Base-by-base conservation (phyloP, 1,140 invertebrate species). In the Tetranychus urticae region DNA sequence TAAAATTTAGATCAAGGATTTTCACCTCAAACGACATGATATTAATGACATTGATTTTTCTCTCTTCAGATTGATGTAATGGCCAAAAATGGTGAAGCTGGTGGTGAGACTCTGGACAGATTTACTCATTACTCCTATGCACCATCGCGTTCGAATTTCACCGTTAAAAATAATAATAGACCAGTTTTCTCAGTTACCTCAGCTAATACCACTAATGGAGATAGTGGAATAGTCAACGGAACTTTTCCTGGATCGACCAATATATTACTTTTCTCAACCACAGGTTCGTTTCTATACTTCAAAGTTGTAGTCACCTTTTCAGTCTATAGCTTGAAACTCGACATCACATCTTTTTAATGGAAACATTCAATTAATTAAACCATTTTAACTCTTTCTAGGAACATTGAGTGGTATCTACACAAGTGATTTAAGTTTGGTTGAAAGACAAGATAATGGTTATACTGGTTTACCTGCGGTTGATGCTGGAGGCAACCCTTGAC, bases 111-210 rank as follows among this genome's bases (percentile, higher is more conserved):
- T 12, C 39, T 64, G 6, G 63, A 64, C 14, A 60, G 62, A 33
- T 64, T 64, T 48, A 64, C 37, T 45, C 63, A 61, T 48, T 64
- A 64, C 36, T 56, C 63, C 31, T 64, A 64, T 55, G 63, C 63
- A 12, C 63, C 63, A 23, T 54, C 62, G 5, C 39, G 39, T 6
- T 31, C 50, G 0, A 52, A 33, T 52, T 52, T 52, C n/a, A 52
- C 50, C 12, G 12, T n/a, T n/a, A 52, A 33, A 52, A n/a, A 52
- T 52, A 52, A 52, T n/a, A 52, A 52, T n/a, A 12, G 50, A 52
- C n/a, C 31, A n/a, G 50, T 52, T 52, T 52, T 52, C 50, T 31
- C 50, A 31, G 50, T 52, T 2, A 33, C 50, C n/a, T 31, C n/a
- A 31, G 12, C n/a, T 8, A 52, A 52, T 52, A 12, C 13, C 13